Percentiles rank a stretch among this genome's conserved stretches.
These are phyloP conservation scores for Philopotamus ludificatus DNA, from an alignment of 1,140 invertebrate species.

Conservation along the genomic window DNA sequence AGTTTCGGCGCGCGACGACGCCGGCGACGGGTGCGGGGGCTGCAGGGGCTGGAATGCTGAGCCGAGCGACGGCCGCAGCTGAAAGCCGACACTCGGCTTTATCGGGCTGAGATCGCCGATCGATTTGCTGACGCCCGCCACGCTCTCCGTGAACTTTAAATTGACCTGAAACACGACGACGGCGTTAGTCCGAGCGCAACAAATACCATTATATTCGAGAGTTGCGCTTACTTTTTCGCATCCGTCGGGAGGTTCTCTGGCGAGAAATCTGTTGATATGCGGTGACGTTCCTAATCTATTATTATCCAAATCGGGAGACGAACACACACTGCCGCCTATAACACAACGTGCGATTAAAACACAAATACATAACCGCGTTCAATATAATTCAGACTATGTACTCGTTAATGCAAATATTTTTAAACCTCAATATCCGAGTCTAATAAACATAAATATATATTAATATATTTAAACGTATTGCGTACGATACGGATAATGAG, in stretches of 20 bases:
- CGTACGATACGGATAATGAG: too few species aligned
- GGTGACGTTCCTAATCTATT: constrained; percentile 69
- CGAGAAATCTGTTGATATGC: constrained; percentile 80
- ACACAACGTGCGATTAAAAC: too few species aligned
- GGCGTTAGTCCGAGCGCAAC: neutral
- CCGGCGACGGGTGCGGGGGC: constrained; percentile 56
- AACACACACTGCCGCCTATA: constrained; percentile 56
- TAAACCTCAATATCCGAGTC: too few species aligned
- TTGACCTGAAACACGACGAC: constrained; percentile 53
- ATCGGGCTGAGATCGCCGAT: constrained; percentile 36
- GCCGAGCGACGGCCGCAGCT: constrained; percentile 75
- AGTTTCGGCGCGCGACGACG: constrained; percentile 45
- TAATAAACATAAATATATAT: too few species aligned
- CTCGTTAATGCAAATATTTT: too few species aligned
- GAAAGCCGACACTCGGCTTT: constrained; percentile 66
- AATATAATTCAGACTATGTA: too few species aligned
- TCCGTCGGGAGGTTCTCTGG: constrained; percentile 82
- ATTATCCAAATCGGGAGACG: constrained; percentile 54
- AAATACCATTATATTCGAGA: neutral
- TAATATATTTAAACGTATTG: too few species aligned
- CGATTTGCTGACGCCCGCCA: constrained; percentile 34
- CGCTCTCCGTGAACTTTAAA: constrained; percentile 66
- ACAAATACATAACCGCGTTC: too few species aligned
- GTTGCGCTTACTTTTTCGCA: constrained; percentile 74
- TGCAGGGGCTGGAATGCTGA: constrained; percentile 80